Evolutionary conservation across 2,888 invertebrate species (phyloP).

Genomic region (Drosophila longiperda): DNA sequence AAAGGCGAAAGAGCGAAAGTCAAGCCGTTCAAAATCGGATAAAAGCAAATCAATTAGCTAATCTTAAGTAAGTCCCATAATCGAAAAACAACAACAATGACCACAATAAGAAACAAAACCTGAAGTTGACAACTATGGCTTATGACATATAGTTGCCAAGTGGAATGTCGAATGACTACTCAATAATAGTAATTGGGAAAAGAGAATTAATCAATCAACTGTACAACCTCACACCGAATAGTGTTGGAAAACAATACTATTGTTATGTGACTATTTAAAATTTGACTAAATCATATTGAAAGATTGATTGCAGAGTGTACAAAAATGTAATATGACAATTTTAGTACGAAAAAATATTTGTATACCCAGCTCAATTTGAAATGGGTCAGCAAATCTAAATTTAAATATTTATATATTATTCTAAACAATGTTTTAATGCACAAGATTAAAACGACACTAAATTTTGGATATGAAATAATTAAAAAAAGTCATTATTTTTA

Average conservation of each 20-base stretch:
- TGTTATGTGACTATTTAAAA: conserved; percentile 6
- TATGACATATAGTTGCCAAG: conserved; percentile 9
- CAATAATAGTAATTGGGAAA: not conserved
- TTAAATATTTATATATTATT: not conserved
- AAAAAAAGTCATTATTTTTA: not conserved
- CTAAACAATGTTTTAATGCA: not conserved
- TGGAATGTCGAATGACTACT: not conserved
- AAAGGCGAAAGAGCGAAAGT: conserved; percentile 38
- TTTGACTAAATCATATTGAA: not conserved
- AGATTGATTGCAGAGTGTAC: not conserved
- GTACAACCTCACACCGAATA: not conserved
- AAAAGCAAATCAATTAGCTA: conserved; percentile 64
- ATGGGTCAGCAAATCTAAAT: not conserved
- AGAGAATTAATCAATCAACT: conserved; percentile 16
- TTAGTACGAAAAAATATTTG: not conserved
- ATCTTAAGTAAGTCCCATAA: conserved; percentile 33
- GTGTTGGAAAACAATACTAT: conserved; percentile 12
- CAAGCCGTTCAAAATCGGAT: conserved; percentile 16
- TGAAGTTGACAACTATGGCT: conserved; percentile 42
- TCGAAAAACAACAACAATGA: not conserved
- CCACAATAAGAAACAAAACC: not conserved
- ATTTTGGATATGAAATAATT: not conserved
- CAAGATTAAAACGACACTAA: not conserved
- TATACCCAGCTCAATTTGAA: not conserved
- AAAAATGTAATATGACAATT: not conserved